A percentile compares a stretch with the other conserved stretches of the same genome.
These are phyloP conservation scores for Arbacia lixula DNA, from an alignment of 53 echinoderm and acorn worm species.

Conservation along the genomic window DNA sequence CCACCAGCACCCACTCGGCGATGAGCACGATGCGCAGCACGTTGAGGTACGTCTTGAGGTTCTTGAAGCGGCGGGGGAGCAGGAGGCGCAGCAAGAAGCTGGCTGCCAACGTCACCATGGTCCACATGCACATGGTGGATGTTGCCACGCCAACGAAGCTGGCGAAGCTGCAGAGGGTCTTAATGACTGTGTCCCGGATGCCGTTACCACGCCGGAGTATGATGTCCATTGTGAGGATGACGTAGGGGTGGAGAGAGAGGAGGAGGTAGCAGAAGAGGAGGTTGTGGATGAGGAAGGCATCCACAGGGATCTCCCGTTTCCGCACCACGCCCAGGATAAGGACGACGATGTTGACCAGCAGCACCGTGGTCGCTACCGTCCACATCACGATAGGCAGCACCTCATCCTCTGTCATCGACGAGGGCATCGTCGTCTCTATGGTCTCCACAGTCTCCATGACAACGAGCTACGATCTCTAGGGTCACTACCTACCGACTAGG, in stretches of 20 bases:
- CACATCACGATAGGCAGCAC: conserved; percentile 48
- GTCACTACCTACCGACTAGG: too few species aligned
- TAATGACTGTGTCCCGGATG: conserved; percentile 13
- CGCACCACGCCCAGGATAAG: conserved; percentile 58
- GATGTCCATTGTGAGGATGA: conserved; percentile 50
- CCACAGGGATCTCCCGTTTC: conserved; percentile 62
- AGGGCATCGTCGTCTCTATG: too few species aligned
- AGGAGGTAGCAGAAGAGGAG: conserved; percentile 61
- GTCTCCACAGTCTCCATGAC: too few species aligned
- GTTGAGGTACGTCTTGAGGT: conserved; percentile 74
- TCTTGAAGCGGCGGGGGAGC: conserved; percentile 74
- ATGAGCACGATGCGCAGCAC: conserved; percentile 66
- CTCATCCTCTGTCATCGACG: conserved; percentile 33
- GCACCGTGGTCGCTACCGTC: conserved; percentile 41
- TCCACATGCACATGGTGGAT: conserved; percentile 70
- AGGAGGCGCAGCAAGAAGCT: conserved; percentile 81
- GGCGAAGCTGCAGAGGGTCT: conserved; percentile 76
- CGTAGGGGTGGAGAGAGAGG: conserved; percentile 59
- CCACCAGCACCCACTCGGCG: conserved; percentile 62
- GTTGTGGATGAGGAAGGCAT: conserved; percentile 66
- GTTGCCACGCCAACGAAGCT: conserved; percentile 76
- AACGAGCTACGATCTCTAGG: too few species aligned
- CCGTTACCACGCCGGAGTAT: not conserved
- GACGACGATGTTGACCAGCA: conserved; percentile 54
- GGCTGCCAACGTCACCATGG: conserved; percentile 77